These are phyloP conservation scores for Acleris holmiana DNA, from an alignment of 2,888 invertebrate genomes.

Conservation along the genomic window DNA sequence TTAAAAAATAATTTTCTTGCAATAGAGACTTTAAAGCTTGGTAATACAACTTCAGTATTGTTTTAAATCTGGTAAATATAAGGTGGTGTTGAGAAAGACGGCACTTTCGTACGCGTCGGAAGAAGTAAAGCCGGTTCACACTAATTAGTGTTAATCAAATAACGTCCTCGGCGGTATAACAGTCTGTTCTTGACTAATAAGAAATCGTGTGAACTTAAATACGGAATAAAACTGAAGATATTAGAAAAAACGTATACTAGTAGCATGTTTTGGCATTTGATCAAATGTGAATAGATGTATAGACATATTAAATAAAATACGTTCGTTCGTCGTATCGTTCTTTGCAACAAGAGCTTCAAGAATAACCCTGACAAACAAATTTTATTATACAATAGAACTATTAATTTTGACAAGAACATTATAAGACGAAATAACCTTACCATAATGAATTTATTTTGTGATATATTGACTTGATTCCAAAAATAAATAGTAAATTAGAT, in stretches of 20 bases:
- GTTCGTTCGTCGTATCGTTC: too few species aligned
- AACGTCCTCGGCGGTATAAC: conserved; percentile 68
- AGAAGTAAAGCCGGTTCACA: conserved; percentile 69
- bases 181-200: conserved; percentile 59
- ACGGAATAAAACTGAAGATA: conserved; percentile 8
- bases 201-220: conserved; percentile 36
- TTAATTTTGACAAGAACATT: too few species aligned
- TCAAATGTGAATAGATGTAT: too few species aligned
- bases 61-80: conserved; percentile 23
- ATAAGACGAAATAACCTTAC: too few species aligned
- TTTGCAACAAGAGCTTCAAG: too few species aligned
- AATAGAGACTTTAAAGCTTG: conserved; percentile 43
- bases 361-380: too few species aligned
- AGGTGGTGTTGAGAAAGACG: conserved; percentile 43
- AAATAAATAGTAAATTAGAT: too few species aligned
- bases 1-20: conserved; percentile 12
- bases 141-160: conserved; percentile 84
- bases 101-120: conserved; percentile 65
- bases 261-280: not conserved
- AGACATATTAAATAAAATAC: too few species aligned
- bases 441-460: too few species aligned
- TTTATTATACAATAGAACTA: too few species aligned
- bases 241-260: not conserved
- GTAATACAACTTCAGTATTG: conserved; percentile 41
- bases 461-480: too few species aligned